These are phyloP conservation scores for Lampris megalopsis DNA, from an alignment of 2,113 vertebrate species.

Conservation along the genomic window DNA sequence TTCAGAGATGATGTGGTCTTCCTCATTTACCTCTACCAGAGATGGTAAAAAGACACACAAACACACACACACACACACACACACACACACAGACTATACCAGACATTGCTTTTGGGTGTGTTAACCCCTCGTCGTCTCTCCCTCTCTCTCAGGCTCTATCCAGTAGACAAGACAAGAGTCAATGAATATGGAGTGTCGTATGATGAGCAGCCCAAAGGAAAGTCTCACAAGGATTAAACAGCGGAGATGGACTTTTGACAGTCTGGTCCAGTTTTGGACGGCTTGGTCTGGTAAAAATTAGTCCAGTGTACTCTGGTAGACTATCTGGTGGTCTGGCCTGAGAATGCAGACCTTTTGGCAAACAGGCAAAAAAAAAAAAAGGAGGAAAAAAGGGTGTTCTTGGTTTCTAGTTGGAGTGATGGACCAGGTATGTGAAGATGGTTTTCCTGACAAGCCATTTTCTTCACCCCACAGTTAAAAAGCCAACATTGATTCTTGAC, in stretches of 20 bases:
- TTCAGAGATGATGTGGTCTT: constrained; percentile 98
- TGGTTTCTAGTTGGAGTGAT: too few relatives aligned
- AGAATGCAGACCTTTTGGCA: neutral
- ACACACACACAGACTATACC: neutral
- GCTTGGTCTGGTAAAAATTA: neutral
- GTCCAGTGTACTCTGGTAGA: neutral
- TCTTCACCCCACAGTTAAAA: neutral
- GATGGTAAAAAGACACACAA: constrained; percentile 85
- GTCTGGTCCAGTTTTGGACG: constrained; percentile 20
- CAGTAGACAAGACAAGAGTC: constrained; percentile 96
- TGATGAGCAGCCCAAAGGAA: constrained; percentile 87
- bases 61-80: constrained; percentile 19
- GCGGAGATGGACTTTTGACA: neutral
- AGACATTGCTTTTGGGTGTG: neutral
- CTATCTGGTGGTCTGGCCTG: neutral
- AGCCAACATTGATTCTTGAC: too few relatives aligned
- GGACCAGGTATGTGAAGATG: too few relatives aligned
- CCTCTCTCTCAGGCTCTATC: constrained; percentile 90
- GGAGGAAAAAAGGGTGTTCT: too few relatives aligned
- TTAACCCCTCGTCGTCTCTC: neutral
- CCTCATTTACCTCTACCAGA: constrained; percentile 97
- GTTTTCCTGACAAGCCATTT: neutral
- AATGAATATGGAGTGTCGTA: constrained; percentile 97
- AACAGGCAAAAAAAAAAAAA: neutral
- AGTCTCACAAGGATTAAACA: constrained; percentile 85